Evolutionary conservation across 2,113 vertebrate genomes (phyloP).

Genomic region (Macrotus californicus): DNA sequence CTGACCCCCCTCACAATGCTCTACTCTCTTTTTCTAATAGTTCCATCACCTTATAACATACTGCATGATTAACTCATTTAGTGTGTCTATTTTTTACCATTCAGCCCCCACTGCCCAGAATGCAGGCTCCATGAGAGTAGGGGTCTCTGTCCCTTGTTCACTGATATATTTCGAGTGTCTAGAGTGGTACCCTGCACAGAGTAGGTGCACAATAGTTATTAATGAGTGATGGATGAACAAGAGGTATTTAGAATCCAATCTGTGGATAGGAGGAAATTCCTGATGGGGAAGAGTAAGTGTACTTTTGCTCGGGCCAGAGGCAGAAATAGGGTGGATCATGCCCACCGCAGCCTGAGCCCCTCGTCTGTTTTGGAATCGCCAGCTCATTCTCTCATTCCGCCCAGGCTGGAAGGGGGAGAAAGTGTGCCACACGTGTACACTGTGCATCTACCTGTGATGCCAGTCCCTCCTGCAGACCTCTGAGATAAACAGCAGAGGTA

Average conservation of each 20-base stretch:
- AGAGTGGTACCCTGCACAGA: not conserved
- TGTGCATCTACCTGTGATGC: not conserved
- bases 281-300: not conserved
- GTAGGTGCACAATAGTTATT: not conserved
- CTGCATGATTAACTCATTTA: not conserved
- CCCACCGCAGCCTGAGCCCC: not conserved
- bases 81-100: not conserved
- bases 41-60: not conserved
- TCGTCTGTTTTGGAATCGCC: not conserved
- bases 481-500: not conserved
- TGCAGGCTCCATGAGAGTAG: not conserved
- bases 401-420: not conserved
- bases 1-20: not conserved
- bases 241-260: not conserved
- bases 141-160: not conserved
- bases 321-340: not conserved
- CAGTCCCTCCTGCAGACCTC: not conserved
- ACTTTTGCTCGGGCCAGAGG: not conserved
- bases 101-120: too few species aligned
- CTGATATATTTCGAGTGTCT: not conserved
- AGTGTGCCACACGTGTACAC: fast-evolving
- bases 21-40: not conserved
- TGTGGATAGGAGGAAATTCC: not conserved
- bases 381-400: not conserved
- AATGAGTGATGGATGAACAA: not conserved